Conservation (phyloP, 2,888 invertebrate species). For the Cosmopolites sordidus region DNA sequence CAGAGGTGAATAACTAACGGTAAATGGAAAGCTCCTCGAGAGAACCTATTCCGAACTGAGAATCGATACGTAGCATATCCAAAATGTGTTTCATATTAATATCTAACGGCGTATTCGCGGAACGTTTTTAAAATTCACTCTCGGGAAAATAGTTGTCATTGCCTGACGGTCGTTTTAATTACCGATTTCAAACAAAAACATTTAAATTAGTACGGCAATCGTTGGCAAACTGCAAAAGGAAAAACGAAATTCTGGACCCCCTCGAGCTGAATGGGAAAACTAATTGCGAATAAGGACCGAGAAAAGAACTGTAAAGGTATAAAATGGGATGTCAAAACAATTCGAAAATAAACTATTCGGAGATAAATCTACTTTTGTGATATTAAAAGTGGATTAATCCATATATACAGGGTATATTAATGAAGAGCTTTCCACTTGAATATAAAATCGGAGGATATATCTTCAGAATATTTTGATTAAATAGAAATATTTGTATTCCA, state of each 20-base stretch:
- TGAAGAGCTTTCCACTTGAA: no score
- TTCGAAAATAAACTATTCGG: neutral
- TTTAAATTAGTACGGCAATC: slow-evolving; percentile 19
- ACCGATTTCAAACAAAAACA: slow-evolving; percentile 19
- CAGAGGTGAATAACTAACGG: slow-evolving; percentile 13
- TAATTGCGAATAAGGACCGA: slow-evolving; percentile 4
- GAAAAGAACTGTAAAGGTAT: neutral
- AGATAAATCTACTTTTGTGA: no score
- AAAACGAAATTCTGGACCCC: neutral
- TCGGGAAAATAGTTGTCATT: slow-evolving; percentile 4
- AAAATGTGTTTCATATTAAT: slow-evolving; percentile 11
- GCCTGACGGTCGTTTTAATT: slow-evolving; percentile 14
- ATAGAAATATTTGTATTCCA: no score
- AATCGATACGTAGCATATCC: slow-evolving; percentile 16
- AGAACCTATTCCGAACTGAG: slow-evolving; percentile 14
- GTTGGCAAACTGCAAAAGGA: slow-evolving; percentile 1
- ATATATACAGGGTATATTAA: no score
- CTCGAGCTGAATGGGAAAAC: slow-evolving; percentile 3
- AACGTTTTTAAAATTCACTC: neutral
- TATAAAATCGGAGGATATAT: no score
- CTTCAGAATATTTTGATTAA: no score
- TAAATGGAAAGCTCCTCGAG: slow-evolving; percentile 17
- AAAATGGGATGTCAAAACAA: neutral
- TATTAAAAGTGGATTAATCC: no score
- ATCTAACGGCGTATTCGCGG: neutral